Evolutionary conservation across 2,113 vertebrate genomes (phyloP).

Genomic region (Anolis sagrei): DNA sequence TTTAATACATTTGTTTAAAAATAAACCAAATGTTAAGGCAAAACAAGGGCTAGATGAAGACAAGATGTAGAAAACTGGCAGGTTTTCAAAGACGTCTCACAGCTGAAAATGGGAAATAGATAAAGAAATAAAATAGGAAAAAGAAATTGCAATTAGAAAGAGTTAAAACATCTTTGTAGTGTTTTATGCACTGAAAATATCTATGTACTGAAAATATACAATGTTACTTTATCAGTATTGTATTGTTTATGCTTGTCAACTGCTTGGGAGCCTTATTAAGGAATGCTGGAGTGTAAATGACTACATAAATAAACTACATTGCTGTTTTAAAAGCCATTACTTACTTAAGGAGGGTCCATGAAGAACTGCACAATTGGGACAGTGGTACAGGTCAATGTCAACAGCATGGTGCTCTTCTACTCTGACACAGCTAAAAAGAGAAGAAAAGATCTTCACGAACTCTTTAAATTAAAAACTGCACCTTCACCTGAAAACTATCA

Average conservation of each 20-base stretch:
- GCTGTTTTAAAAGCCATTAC: conserved; percentile 65
- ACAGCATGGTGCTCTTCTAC: conserved; percentile 98
- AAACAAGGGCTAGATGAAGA: background rate
- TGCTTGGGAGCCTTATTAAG: background rate
- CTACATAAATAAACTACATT: background rate
- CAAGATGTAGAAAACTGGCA: background rate
- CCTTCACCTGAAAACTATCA: conserved; percentile 7
- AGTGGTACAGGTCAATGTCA: conserved; percentile 98
- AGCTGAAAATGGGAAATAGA: background rate
- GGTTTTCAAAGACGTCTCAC: background rate
- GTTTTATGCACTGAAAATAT: background rate
- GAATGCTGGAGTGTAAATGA: background rate
- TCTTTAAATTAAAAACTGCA: background rate
- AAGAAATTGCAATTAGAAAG: too few species aligned
- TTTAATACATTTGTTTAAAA: background rate
- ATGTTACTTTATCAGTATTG: background rate
- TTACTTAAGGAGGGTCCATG: conserved; percentile 95
- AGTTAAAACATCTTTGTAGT: background rate
- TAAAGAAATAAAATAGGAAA: background rate
- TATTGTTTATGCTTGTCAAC: background rate
- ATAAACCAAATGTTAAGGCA: background rate
- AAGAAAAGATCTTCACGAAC: conserved; percentile 6
- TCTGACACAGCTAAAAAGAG: conserved; percentile 88
- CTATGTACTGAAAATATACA: background rate
- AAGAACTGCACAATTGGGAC: conserved; percentile 92